Percentiles rank a stretch among this genome's conserved stretches.
phyloP scores from a whole-genome alignment of 2,113 vertebrate genomes.

The Brachypteracias leptosomus region DNA sequence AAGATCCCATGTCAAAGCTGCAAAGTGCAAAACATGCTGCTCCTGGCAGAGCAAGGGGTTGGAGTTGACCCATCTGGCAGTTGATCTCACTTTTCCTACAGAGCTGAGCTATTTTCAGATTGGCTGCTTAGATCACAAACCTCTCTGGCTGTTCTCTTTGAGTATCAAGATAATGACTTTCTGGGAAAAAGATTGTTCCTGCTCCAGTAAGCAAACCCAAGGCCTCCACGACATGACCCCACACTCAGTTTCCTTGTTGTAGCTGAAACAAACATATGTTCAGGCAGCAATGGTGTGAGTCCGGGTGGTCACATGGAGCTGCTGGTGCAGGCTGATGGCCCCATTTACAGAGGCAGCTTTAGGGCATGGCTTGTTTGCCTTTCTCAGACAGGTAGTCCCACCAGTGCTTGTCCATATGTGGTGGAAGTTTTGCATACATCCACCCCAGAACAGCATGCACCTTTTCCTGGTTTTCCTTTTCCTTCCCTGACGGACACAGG shows the following conservation, averaged over 20 bases:
- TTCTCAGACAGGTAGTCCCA: not conserved
- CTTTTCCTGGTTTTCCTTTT: no score
- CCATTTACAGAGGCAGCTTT: not conserved
- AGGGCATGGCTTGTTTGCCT: not conserved
- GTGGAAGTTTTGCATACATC: no score
- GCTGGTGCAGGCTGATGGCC: not conserved
- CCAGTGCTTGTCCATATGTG: no score
- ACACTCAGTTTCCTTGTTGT: not conserved
- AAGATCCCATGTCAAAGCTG: not conserved
- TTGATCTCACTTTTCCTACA: not conserved
- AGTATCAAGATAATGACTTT: not conserved
- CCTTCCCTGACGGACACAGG: not conserved
- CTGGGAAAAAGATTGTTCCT: not conserved
- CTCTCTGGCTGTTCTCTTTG: not conserved
- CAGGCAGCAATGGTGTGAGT: not conserved
- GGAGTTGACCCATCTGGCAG: constrained; percentile 19
- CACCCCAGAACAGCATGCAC: no score
- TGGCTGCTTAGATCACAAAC: not conserved
- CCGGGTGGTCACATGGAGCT: not conserved
- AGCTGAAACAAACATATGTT: not conserved
- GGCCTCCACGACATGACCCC: not conserved
- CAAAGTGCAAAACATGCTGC: not conserved
- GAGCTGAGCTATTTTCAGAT: not conserved
- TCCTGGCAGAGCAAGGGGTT: not conserved
- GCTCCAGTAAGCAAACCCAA: constrained; percentile 1